Conservation (phyloP, 2,888 invertebrate genomes). For the Clusia tigrina region DNA sequence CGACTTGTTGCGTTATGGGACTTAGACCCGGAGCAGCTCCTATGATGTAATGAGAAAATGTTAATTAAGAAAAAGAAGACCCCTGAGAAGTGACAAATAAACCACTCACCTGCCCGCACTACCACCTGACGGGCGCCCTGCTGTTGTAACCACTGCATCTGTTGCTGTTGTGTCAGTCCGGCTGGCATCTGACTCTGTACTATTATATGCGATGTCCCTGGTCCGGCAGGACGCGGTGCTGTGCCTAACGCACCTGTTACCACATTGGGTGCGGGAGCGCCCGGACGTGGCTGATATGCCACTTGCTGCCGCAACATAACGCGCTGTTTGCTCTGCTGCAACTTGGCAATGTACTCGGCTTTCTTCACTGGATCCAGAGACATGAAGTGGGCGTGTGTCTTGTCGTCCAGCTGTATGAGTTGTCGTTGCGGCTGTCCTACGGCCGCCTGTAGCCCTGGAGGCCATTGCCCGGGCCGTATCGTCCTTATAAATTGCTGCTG, state of each 20-base stretch:
- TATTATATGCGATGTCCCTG: constrained; percentile 69
- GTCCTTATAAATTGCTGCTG: constrained; percentile 39
- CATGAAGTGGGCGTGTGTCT: constrained; percentile 83
- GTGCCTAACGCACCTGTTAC: constrained; percentile 67
- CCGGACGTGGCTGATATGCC: constrained; percentile 60
- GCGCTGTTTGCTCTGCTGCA: constrained; percentile 74
- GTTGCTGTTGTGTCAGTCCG: constrained; percentile 71
- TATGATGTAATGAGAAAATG: constrained; percentile 19
- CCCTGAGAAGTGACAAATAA: too few relatives aligned
- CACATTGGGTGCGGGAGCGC: constrained; percentile 60
- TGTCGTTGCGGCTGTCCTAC: constrained; percentile 68
- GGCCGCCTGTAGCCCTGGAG: constrained; percentile 43
- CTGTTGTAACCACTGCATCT: constrained; percentile 76
- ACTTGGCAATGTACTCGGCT: constrained; percentile 80
- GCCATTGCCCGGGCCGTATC: constrained; percentile 40
- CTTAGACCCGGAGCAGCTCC: constrained; percentile 60
- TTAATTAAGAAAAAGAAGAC: not conserved
- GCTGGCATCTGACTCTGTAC: constrained; percentile 75
- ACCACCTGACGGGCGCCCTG: constrained; percentile 71
- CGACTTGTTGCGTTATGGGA: constrained; percentile 50
- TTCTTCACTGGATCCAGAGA: constrained; percentile 83
- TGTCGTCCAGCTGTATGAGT: constrained; percentile 82
- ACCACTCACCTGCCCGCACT: constrained; percentile 57
- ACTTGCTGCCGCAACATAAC: constrained; percentile 69
- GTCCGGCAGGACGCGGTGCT: constrained; percentile 63